A percentile compares a stretch with the other conserved stretches of the same genome.
Evolutionary conservation across 2,888 invertebrate species (phyloP).

Genomic region (Panzeria rudis): DNA sequence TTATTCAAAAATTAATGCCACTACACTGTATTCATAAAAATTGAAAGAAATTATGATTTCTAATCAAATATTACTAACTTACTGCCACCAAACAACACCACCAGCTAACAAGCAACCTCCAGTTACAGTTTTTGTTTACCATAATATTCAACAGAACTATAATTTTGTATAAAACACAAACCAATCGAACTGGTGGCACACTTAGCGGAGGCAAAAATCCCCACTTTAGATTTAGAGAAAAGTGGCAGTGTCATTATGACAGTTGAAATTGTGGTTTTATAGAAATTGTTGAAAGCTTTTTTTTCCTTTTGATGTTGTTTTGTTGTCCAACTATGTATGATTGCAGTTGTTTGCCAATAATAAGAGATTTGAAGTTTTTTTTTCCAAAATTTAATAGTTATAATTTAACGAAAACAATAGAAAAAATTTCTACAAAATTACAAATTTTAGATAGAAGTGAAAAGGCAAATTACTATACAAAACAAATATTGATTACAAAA

Average conservation of each 20-base stretch:
- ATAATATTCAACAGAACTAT: conserved; percentile 42
- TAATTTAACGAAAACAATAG: conserved; percentile 49
- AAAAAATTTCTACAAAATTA: conserved; percentile 17
- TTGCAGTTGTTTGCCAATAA: conserved; percentile 48
- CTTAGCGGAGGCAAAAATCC: conserved; percentile 41
- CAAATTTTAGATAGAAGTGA: not conserved
- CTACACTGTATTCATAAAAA: not conserved
- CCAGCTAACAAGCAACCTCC: conserved; percentile 27
- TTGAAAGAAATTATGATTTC: not conserved
- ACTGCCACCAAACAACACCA: conserved; percentile 25
- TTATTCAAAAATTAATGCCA: not conserved
- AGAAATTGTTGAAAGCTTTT: conserved; percentile 31
- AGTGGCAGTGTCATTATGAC: conserved; percentile 70
- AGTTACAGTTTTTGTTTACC: conserved; percentile 28
- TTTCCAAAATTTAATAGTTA: conserved; percentile 51
- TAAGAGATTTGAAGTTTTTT: conserved; percentile 1
- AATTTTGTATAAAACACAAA: conserved; percentile 38
- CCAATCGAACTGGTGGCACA: conserved; percentile 59
- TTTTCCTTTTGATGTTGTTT: not conserved
- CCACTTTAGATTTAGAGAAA: conserved; percentile 42
- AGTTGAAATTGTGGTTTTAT: conserved; percentile 50
- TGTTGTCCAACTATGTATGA: conserved; percentile 19
- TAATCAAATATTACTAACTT: not conserved
- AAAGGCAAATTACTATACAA: conserved; percentile 13
- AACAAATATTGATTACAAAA: conserved; percentile 68